phyloP scores from a whole-genome alignment of 2,888 invertebrate genomes.

The Horisme vitalbata region DNA sequence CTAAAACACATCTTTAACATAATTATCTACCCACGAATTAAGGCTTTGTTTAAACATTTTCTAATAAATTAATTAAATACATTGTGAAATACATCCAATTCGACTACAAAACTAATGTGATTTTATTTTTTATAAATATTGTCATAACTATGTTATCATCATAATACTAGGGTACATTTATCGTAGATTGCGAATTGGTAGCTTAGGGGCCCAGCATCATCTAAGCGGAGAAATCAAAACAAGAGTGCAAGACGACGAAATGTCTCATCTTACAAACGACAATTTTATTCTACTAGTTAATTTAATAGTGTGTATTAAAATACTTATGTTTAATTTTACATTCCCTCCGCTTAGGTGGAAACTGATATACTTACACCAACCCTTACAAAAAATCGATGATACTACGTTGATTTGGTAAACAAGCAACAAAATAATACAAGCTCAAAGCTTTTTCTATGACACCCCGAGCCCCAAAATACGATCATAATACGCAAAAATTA shows the following conservation, averaged over 20 bases:
- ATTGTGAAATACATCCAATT: conserved; percentile 12
- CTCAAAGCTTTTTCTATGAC: conserved; percentile 3
- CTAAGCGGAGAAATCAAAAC: no score
- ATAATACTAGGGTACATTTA: conserved; percentile 20
- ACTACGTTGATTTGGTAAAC: background rate
- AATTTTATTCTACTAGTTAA: background rate
- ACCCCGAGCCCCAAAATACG: background rate
- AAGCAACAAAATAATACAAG: conserved; percentile 2
- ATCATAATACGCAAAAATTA: conserved; percentile 5
- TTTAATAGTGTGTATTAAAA: no score
- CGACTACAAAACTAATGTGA: conserved; percentile 17
- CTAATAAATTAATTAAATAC: conserved; percentile 18
- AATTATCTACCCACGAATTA: conserved; percentile 1
- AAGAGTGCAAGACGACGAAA: no score
- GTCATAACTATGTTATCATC: conserved; percentile 28
- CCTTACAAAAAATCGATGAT: background rate
- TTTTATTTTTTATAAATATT: conserved; percentile 29
- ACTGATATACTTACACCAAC: background rate
- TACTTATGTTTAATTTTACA: background rate
- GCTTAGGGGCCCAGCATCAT: background rate
- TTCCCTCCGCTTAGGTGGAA: background rate
- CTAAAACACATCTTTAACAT: conserved; percentile 4
- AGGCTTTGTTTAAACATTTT: conserved; percentile 5
- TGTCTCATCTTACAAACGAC: no score
- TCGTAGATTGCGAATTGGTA: conserved; percentile 3